phyloP scores from a whole-genome alignment of 2,113 vertebrate species.

The Oriolus oriolus region DNA sequence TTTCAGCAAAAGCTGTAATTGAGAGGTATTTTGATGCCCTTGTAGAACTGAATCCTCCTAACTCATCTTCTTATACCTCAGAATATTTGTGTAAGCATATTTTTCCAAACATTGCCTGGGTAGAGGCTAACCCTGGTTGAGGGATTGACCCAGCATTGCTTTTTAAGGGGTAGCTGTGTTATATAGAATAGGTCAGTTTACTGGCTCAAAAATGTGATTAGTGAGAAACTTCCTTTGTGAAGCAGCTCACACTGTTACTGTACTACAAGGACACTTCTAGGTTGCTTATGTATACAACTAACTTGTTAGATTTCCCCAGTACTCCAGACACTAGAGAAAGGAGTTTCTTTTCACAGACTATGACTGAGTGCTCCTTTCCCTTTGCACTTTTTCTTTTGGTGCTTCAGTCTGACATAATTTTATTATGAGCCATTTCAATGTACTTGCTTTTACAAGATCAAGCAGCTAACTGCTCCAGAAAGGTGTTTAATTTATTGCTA shows the following conservation, averaged over 20 bases:
- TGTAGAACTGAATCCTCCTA: not conserved
- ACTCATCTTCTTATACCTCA: not conserved
- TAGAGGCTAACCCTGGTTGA: not conserved
- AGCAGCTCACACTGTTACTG: not conserved
- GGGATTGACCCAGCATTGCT: not conserved
- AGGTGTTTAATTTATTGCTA: not conserved
- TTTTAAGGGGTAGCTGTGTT: not conserved
- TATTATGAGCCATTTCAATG: not conserved
- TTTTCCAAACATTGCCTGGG: fast-evolving
- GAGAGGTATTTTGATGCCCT: not conserved
- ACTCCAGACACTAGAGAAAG: not conserved
- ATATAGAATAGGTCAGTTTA: not conserved
- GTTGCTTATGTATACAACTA: not conserved
- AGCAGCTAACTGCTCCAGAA: not conserved
- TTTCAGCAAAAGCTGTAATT: not conserved
- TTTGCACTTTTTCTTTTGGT: not conserved
- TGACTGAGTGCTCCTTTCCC: not conserved
- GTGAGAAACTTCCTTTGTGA: not conserved
- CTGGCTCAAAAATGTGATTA: not conserved
- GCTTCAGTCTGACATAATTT: not conserved
- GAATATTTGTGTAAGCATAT: not conserved
- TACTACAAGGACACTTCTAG: not conserved
- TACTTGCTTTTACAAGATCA: not conserved
- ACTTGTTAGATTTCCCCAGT: not conserved
- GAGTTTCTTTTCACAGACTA: not conserved